Evolutionary conservation across 2,888 invertebrate genomes (phyloP), one percentile per base, ranked within the genome.

Genomic region (Rutpela maculata): DNA sequence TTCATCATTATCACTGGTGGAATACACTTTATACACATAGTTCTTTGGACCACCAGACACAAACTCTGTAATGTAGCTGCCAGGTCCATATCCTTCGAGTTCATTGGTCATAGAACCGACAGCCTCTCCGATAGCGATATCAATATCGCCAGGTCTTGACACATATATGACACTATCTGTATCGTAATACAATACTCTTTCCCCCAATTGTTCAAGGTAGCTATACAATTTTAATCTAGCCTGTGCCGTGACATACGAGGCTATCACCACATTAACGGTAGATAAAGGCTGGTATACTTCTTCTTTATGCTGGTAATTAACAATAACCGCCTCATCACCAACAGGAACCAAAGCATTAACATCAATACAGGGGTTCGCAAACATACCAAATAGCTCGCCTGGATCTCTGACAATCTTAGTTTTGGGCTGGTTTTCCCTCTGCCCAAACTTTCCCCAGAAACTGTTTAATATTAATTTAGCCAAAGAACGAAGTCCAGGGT

Each of bases 61-160:
- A 80, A 87, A 88, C 74, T 86, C 82, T 38, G 74, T 82, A 9
- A 88, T 88, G 63, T 83, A 86, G 55, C 81, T 80, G 11, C 82
- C 85, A 80, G 87, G 65, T 86, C 78, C 75, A 87, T 87, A 9
- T 10, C 74, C 76, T 10, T 79, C 76, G 0, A 88, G 67, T 77
- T 89, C 89, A 77, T 89, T 84, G 0, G 88, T 89, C 78, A 89
- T 77, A 63, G 89, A 87, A 0, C 89, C 89, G 1, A 88, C 62
- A 79, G 82, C 87, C 43, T 85, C 82, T 5, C 88, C 89, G 0
- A 83, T 76, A 10, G 82, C 78, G 12, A 85, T 87, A 87, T 12
- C 69, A 75, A 80, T 86, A 63, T 85, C 82, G 0, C 67, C 66
- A 12, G 62, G 56, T 72, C 57, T 69, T 0, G 55, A 43, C 10